phyloP scores from a whole-genome alignment of 1,140 invertebrate genomes.

The Microplitis demolitor region DNA sequence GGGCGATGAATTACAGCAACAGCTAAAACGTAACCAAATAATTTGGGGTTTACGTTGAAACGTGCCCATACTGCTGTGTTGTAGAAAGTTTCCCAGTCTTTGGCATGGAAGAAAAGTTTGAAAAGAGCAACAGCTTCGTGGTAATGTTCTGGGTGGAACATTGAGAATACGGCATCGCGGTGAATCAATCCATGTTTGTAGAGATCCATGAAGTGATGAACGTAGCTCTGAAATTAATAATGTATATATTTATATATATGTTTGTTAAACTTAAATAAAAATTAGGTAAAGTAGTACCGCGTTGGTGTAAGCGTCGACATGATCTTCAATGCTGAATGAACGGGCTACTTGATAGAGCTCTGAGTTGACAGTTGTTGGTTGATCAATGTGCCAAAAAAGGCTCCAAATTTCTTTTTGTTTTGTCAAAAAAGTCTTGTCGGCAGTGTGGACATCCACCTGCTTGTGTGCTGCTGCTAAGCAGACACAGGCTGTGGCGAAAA shows the following conservation, averaged over 20 bases:
- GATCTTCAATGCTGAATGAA: conserved; percentile 63
- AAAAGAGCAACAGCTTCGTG: conserved; percentile 69
- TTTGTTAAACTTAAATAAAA: not conserved
- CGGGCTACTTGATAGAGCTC: conserved; percentile 61
- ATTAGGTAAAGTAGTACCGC: conserved; percentile 34
- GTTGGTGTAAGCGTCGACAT: conserved; percentile 58
- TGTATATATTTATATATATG: not conserved
- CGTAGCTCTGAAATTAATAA: conserved; percentile 59
- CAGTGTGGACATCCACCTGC: conserved; percentile 61
- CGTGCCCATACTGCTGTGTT: conserved; percentile 64
- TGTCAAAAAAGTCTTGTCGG: conserved; percentile 58
- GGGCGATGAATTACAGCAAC: conserved; percentile 67
- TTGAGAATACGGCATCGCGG: conserved; percentile 67
- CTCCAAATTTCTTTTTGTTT: conserved; percentile 67
- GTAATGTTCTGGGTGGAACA: conserved; percentile 67
- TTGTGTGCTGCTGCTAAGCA: conserved; percentile 23
- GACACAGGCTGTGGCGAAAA: conserved; percentile 33
- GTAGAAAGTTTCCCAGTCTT: conserved; percentile 61
- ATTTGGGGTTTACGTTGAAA: conserved; percentile 66
- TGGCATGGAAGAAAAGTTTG: conserved; percentile 72
- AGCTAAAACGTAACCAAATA: conserved; percentile 69
- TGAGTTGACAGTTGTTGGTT: conserved; percentile 59
- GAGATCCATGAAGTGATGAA: conserved; percentile 65
- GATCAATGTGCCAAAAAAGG: conserved; percentile 67
- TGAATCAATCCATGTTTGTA: conserved; percentile 65